Percentiles rank a stretch among this genome's conserved stretches.
Evolutionary conservation across 2,888 invertebrate species (phyloP).

Genomic region (Crossocerus cetratus): DNA sequence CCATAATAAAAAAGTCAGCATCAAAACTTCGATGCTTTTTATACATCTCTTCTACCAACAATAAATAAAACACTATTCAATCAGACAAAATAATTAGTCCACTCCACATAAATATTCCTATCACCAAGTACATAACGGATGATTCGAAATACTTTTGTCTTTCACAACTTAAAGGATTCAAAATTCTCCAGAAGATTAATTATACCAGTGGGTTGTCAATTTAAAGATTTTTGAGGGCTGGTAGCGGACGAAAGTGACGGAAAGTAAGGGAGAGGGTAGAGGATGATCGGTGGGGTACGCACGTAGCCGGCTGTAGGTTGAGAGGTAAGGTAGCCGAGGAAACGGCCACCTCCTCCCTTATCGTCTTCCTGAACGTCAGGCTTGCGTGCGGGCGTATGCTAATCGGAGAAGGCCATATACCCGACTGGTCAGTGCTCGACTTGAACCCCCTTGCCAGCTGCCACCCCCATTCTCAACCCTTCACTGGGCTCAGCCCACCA

Average conservation of each 20-base stretch:
- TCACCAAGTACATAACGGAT: no score
- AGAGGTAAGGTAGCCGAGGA: conserved; percentile 56
- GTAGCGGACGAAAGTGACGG: conserved; percentile 2
- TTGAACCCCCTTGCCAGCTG: conserved; percentile 48
- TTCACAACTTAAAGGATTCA: no score
- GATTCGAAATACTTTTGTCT: no score
- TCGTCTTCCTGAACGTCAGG: conserved; percentile 73
- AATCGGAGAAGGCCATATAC: conserved; percentile 70
- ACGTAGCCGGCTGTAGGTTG: conserved; percentile 42
- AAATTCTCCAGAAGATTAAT: no score
- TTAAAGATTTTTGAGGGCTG: neutral
- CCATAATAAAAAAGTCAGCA: no score
- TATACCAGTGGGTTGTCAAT: no score
- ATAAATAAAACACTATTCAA: no score
- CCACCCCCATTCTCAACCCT: conserved; percentile 44
- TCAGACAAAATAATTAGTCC: no score
- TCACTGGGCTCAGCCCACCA: conserved; percentile 30
- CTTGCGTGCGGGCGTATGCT: conserved; percentile 74
- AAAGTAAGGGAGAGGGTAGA: conserved; percentile 31
- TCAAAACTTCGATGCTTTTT: no score
- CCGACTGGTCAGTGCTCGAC: conserved; percentile 69
- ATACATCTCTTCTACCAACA: no score
- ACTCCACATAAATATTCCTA: no score
- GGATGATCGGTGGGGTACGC: conserved; percentile 44
- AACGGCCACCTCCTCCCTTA: conserved; percentile 65